phyloP scores from a whole-genome alignment of 2,113 vertebrate genomes.

The Alouatta palliata region DNA sequence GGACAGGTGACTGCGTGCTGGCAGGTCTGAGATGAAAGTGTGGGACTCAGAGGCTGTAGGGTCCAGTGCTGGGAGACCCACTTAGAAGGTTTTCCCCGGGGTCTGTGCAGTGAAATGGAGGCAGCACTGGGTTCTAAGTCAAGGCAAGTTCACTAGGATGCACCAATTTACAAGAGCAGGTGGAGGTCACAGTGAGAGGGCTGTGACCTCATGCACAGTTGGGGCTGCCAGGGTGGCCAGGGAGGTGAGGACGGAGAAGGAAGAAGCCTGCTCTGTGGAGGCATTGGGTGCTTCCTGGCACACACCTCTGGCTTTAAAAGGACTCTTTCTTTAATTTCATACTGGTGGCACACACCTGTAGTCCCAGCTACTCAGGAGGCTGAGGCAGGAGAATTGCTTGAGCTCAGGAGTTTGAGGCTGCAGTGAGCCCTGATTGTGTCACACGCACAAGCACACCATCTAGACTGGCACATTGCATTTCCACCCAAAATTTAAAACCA shows the following conservation, averaged over 20 bases:
- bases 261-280: neutral
- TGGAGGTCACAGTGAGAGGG: neutral
- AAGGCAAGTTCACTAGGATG: neutral
- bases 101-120: neutral
- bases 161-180: neutral
- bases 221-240: neutral
- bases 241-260: neutral
- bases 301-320: neutral
- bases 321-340: neutral
- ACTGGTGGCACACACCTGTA: too few relatives aligned
- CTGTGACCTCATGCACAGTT: rapidly evolving
- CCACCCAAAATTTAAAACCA: neutral
- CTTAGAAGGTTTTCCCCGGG: rapidly evolving
- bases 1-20: too few relatives aligned
- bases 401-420: too few relatives aligned
- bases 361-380: too few relatives aligned
- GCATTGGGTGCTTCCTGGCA: neutral
- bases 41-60: neutral
- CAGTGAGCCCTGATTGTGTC: too few relatives aligned
- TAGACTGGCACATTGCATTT: rapidly evolving
- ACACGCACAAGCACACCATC: neutral
- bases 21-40: neutral
- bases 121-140: neutral
- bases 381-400: too few relatives aligned
- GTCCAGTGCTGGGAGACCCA: neutral